Evolutionary conservation across 2,888 invertebrate species (phyloP).

Genomic region (Lithophane semibrunnea): DNA sequence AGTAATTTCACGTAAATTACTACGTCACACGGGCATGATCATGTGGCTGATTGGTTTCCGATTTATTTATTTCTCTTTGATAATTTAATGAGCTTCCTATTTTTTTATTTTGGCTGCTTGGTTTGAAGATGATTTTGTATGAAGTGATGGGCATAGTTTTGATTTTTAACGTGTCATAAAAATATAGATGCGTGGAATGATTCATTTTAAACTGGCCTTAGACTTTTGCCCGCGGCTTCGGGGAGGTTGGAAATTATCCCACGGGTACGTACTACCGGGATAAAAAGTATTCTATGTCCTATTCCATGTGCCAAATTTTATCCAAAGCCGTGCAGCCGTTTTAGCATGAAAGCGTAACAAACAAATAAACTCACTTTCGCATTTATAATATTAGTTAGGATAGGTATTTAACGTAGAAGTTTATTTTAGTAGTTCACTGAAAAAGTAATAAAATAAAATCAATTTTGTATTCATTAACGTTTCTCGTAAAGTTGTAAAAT

Average conservation of each 20-base stretch:
- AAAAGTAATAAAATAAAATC: neutral
- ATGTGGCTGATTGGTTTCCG: constrained; percentile 36
- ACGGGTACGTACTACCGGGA: no score
- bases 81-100: constrained; percentile 28
- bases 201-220: constrained; percentile 9
- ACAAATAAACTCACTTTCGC: no score
- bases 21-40: constrained; percentile 50
- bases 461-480: neutral
- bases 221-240: no score
- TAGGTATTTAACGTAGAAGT: neutral
- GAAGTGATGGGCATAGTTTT: constrained; percentile 8
- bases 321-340: no score
- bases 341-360: no score
- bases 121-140: constrained; percentile 1
- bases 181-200: neutral
- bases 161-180: constrained; percentile 20
- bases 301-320: no score
- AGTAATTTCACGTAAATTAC: constrained; percentile 53
- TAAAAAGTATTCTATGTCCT: no score
- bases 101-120: constrained; percentile 48
- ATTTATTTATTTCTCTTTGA: constrained; percentile 52
- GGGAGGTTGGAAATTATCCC: no score
- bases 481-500: neutral
- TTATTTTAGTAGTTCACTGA: neutral
- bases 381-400: no score